Evolutionary conservation across 1,140 invertebrate genomes (phyloP), one percentile per base, ranked within the genome.

Genomic region (Solenopsis invicta): DNA sequence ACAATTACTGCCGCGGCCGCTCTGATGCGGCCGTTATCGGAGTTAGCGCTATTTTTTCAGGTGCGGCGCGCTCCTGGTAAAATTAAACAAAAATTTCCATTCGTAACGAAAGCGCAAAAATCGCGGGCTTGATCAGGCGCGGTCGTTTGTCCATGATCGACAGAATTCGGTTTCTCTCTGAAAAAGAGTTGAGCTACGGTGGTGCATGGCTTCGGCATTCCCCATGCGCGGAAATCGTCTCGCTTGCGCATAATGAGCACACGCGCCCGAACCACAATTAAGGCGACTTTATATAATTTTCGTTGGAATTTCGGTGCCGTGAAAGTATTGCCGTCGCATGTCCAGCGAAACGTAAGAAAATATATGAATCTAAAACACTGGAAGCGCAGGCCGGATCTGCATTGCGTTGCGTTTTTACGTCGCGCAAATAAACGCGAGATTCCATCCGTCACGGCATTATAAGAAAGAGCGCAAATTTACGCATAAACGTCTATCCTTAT

Each of bases 61-160:
- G 13, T 10, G 67, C 34, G 34, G 54, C 48, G 54, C 48, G 2
- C 24, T 34, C 21, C 29, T 21, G 69, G 41, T 62, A n/a, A 75
- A 75, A 84, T 84, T 84, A 84, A 84, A 84, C 69, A 75, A 61
- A 74, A 84, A 84, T 84, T 84, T 84, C 80, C 69, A 84, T 84
- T 24, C 69, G 80, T 75, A 50, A 84, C 37, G 80, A 84, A 84
- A 84, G 80, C 80, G n/a, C 13, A 74, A 61, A 82, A 74, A 74
- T 69, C 34, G 34, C 72, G 18, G 9, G 50, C 21, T 24, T 12
- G 37, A n/a, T 13, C 37, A 34, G 54, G 54, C 29, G 29, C 29
- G 74, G 56, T 45, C 45, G 8, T 37, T 50, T 72, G 67, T 24
- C 21, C 45, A 6, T 9, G 64, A 41, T n/a, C 61, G 24, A 18